Evolutionary conservation across 2,888 invertebrate species (phyloP).

Genomic region (Pelosia muscerda): DNA sequence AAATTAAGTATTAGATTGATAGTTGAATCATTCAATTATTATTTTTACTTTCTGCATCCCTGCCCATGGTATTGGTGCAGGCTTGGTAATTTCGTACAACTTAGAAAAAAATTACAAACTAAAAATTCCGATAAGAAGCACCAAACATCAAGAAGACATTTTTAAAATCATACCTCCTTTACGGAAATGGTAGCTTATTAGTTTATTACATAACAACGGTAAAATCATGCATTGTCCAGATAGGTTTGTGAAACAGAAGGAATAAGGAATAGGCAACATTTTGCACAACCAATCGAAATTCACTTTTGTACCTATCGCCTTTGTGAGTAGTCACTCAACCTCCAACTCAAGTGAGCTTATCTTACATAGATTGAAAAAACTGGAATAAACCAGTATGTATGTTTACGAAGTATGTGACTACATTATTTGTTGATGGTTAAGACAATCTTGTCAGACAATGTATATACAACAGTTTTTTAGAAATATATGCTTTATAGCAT

Average conservation of each 20-base stretch:
- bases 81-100: conserved; percentile 71
- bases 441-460: not conserved
- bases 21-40: conserved; percentile 85
- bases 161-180: conserved; percentile 9
- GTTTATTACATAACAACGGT: not conserved
- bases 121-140: conserved; percentile 64
- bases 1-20: conserved; percentile 56
- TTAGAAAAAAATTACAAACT: conserved; percentile 59
- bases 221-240: conserved; percentile 9
- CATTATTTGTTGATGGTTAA: not conserved
- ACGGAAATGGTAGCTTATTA: not conserved
- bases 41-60: conserved; percentile 82
- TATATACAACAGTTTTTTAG: too few relatives aligned
- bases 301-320: not conserved
- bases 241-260: not conserved
- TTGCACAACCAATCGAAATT: not conserved
- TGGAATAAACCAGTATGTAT: not conserved
- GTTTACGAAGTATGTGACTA: not conserved
- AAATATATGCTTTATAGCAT: too few relatives aligned
- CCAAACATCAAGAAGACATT: conserved; percentile 28
- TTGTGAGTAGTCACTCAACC: too few relatives aligned
- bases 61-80: conserved; percentile 73
- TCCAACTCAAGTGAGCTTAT: not conserved
- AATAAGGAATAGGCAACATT: not conserved
- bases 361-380: not conserved